Evolutionary conservation across 1,140 invertebrate genomes (phyloP).

Genomic region (Gryllus bimaculatus): DNA sequence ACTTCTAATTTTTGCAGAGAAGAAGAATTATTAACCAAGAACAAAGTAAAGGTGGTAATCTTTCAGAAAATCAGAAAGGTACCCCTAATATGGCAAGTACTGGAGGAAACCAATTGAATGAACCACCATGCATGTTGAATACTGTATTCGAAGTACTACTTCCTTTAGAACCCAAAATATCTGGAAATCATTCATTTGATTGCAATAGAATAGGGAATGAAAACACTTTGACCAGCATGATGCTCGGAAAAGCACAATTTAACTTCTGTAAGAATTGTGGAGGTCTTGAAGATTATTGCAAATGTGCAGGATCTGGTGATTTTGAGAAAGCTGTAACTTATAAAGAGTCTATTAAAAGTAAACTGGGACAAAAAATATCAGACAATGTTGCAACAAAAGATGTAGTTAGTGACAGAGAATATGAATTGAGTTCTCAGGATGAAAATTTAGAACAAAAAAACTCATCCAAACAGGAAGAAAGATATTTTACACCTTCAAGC

Average conservation of each 20-base stretch:
- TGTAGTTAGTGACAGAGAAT: too few species aligned
- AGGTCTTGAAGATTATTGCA: background rate
- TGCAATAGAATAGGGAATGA: background rate
- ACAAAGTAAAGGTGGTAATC: background rate
- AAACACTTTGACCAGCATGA: background rate
- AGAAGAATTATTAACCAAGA: background rate
- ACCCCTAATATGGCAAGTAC: background rate
- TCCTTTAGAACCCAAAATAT: background rate
- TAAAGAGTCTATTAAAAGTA: too few species aligned
- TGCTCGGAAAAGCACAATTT: background rate
- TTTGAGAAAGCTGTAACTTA: background rate
- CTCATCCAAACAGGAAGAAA: too few species aligned
- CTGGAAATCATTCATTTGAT: background rate
- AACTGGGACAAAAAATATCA: too few species aligned
- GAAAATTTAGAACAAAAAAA: too few species aligned
- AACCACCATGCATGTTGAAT: background rate
- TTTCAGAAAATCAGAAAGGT: background rate
- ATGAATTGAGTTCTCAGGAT: too few species aligned
- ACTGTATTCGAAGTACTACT: background rate
- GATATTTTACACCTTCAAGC: too few species aligned
- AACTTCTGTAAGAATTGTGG: background rate
- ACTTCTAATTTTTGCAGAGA: background rate
- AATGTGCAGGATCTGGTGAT: background rate
- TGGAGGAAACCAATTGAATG: background rate
- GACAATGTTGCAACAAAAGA: too few species aligned